phyloP scores from a whole-genome alignment of 2,113 vertebrate species.

The Trogon melanurus region DNA sequence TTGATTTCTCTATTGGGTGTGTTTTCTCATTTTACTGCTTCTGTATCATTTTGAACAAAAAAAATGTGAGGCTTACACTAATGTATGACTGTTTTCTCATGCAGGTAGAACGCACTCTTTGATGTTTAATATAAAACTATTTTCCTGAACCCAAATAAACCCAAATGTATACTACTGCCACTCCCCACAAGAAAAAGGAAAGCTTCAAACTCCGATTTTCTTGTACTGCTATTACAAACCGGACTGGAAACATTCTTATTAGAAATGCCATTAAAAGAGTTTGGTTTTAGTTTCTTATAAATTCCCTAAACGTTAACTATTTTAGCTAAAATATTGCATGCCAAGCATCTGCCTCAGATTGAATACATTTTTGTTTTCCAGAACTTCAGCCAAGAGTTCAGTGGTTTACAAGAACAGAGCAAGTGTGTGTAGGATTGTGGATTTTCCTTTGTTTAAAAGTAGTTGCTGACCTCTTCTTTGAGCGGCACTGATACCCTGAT shows the following conservation, averaged over 20 bases:
- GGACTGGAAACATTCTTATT: background rate
- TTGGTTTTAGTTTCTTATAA: background rate
- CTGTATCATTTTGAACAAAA: background rate
- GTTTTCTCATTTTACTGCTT: background rate
- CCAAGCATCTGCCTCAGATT: slow-evolving; percentile 26
- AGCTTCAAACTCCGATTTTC: background rate
- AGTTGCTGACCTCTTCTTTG: background rate
- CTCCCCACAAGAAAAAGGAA: background rate
- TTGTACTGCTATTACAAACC: background rate
- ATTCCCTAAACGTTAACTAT: background rate
- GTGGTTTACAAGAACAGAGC: slow-evolving; percentile 12
- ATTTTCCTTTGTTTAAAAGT: slow-evolving; percentile 10
- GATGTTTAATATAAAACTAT: background rate
- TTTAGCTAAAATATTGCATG: background rate
- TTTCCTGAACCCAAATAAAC: background rate
- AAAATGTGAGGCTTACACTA: background rate
- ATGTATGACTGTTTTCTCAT: background rate
- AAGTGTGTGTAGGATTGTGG: background rate
- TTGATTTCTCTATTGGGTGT: background rate
- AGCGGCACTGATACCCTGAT: background rate
- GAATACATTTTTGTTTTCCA: background rate
- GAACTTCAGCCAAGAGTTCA: slow-evolving; percentile 26
- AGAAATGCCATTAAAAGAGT: background rate
- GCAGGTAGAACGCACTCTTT: background rate
- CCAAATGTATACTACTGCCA: background rate